Base-by-base conservation (phyloP, 2,888 invertebrate genomes). In the Theretra japonica region DNA sequence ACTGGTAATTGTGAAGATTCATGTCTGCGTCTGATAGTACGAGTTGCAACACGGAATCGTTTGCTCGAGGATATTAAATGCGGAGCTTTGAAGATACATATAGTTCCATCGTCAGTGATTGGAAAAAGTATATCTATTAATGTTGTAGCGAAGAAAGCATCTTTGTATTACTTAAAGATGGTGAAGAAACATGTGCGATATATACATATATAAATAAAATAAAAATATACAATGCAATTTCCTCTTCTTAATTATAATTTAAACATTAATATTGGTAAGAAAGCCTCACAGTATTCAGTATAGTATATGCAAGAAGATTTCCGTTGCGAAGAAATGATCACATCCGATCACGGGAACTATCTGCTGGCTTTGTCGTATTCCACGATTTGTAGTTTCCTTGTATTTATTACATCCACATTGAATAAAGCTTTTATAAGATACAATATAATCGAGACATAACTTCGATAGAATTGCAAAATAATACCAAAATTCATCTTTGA, bases 1-100 rank as follows among this genome's bases (percentile, higher is more conserved):
- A 65, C 65, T 48, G 48, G 65, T 48, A 41, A 65, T 65, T 65
- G 65, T 65, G 23, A 48, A 65, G 65, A 48, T 48, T 65, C 65
- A 65, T 48, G 65, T 23, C 23, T 23, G 48, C 11, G 41, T 48
- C 17, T 48, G 23, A 65, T 65, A 48, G n/a, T 17, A 23, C 15
- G 17, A 65, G 17, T 21, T 65, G 48, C 65, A 65, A 23, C 48
- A 48, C 23, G 41, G 41, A 48, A 23, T 41, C 17, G 48, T 65
- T 23, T 23, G 21, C 23, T 41, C 17, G 21, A 41, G 48, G 21
- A 48, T 41, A 41, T 41, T 15, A 41, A 48, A 48, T 48, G 1
- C 6, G 6, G 6, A 28, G 59, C 7, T 28, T 5, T 19, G 8
- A 19, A 28, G 28, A 28, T n/a, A 30, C 6, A 60, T 5, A 11